A percentile compares a stretch with the other conserved stretches of the same genome.
Conservation (phyloP, 2,113 vertebrate genomes). For the Rhabdornis inornatus region DNA sequence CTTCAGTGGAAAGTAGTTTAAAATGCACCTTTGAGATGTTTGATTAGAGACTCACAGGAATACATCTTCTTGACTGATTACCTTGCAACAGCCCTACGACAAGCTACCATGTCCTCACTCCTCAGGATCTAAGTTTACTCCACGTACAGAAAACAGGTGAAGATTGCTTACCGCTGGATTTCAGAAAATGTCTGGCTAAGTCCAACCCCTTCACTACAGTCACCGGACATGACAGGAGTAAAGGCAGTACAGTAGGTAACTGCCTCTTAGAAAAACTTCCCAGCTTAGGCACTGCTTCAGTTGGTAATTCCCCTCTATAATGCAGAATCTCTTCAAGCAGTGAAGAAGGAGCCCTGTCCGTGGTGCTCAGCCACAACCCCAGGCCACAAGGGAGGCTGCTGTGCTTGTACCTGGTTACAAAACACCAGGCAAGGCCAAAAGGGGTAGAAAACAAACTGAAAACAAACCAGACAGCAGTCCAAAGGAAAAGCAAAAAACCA, state of each 20-base stretch:
- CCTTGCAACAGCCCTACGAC: neutral
- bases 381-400: neutral
- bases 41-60: neutral
- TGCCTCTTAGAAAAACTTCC: neutral
- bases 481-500: neutral
- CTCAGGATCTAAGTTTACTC: neutral
- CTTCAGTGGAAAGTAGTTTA: neutral
- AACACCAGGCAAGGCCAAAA: neutral
- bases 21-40: neutral
- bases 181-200: neutral
- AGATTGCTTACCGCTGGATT: neutral
- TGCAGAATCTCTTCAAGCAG: fast-evolving
- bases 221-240: neutral
- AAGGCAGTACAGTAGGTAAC: neutral
- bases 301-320: neutral
- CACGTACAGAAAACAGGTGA: neutral
- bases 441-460: neutral
- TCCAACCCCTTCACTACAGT: neutral
- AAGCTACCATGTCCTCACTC: neutral
- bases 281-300: neutral
- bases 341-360: slow-evolving; percentile 16
- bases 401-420: neutral
- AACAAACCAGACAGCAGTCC: neutral
- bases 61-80: neutral
- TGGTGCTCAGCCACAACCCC: slow-evolving; percentile 4